These are phyloP conservation scores for Crioceris asparagi DNA, from an alignment of 2,888 invertebrate genomes.

Conservation along the genomic window DNA sequence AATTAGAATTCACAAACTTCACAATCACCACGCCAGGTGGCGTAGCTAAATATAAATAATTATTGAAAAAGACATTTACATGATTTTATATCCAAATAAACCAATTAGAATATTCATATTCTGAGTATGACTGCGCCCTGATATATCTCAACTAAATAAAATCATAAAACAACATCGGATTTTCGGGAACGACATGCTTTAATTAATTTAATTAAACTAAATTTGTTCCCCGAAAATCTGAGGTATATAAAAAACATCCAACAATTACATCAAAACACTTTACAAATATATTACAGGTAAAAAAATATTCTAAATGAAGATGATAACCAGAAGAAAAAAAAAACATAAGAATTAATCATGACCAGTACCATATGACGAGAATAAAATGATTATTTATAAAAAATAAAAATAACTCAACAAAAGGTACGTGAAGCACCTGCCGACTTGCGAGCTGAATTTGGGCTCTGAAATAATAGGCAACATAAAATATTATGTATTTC, in stretches of 20 bases:
- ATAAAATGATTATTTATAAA: constrained; percentile 31
- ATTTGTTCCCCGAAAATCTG: constrained; percentile 1
- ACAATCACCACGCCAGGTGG: no score
- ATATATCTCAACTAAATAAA: constrained; percentile 1
- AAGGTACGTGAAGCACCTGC: constrained; percentile 36
- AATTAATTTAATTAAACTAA: constrained; percentile 21
- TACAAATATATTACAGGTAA: constrained; percentile 30
- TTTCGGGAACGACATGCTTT: background rate
- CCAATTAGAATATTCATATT: no score
- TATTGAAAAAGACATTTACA: no score
- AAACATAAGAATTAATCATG: constrained; percentile 28
- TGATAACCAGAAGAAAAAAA: constrained; percentile 20
- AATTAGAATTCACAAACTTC: no score
- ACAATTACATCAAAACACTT: constrained; percentile 27
- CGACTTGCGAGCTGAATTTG: constrained; percentile 22
- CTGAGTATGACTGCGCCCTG: background rate
- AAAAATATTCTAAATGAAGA: constrained; percentile 30
- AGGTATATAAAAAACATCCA: no score
- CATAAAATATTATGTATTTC: no score
- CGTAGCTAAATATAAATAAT: no score
- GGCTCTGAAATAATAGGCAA: no score
- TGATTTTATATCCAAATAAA: no score
- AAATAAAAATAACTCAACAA: constrained; percentile 33
- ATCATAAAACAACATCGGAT: background rate
- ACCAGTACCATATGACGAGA: constrained; percentile 40